These are phyloP conservation scores for Drosophila cognata DNA, from an alignment of 2,888 invertebrate genomes.

Conservation along the genomic window DNA sequence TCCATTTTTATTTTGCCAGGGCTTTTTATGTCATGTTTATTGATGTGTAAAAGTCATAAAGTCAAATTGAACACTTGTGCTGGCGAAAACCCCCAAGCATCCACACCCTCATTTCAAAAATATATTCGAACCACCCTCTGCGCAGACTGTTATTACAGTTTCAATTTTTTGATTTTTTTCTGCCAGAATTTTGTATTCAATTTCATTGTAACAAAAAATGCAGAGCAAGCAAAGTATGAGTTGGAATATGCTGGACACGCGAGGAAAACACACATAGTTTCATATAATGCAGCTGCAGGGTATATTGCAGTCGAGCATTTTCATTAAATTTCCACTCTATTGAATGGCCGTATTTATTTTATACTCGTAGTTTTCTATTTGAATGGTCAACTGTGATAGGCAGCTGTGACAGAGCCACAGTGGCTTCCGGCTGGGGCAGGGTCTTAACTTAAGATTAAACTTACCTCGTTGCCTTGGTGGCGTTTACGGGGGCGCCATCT, in stretches of 20 bases:
- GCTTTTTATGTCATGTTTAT: slow-evolving; percentile 80
- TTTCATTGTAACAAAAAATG: slow-evolving; percentile 49
- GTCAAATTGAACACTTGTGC: slow-evolving; percentile 74
- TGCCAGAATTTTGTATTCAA: slow-evolving; percentile 23
- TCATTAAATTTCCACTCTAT: background rate
- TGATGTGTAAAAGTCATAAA: slow-evolving; percentile 81
- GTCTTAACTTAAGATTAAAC: slow-evolving; percentile 36
- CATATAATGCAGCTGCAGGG: slow-evolving; percentile 1
- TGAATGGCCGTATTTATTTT: slow-evolving; percentile 18
- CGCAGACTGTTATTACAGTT: slow-evolving; percentile 14
- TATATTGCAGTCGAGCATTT: background rate
- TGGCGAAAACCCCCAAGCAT: slow-evolving; percentile 15
- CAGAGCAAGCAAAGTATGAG: background rate
- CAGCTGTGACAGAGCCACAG: slow-evolving; percentile 25
- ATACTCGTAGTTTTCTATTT: slow-evolving; percentile 28
- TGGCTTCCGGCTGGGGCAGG: too few relatives aligned
- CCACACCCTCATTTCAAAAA: background rate
- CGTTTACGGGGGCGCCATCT: slow-evolving; percentile 91
- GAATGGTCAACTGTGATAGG: slow-evolving; percentile 12
- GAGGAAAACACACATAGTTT: background rate
- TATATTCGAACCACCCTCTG: slow-evolving; percentile 18
- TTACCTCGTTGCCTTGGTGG: slow-evolving; percentile 90
- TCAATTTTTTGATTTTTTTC: slow-evolving; percentile 1
- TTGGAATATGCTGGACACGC: slow-evolving; percentile 14
- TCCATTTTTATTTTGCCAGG: slow-evolving; percentile 69